Evolutionary conservation across 2,888 invertebrate species (phyloP).

Genomic region (Meiosimyza platycephala): DNA sequence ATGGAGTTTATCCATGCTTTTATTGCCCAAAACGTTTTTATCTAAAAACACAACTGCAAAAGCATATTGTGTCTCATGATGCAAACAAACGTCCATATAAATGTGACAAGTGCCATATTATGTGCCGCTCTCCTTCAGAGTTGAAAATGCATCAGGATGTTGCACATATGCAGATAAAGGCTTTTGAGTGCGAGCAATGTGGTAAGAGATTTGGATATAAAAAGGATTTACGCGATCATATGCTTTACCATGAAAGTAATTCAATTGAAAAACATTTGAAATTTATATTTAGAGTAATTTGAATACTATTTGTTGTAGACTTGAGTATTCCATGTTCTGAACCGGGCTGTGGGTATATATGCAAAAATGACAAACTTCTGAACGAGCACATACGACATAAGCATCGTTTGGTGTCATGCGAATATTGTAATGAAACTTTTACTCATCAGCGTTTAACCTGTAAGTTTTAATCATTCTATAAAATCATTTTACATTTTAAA

Average conservation of each 20-base stretch:
- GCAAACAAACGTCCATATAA: slow-evolving; percentile 39
- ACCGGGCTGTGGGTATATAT: slow-evolving; percentile 43
- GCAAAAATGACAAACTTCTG: slow-evolving; percentile 45
- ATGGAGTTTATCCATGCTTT: slow-evolving; percentile 44
- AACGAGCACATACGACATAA: slow-evolving; percentile 47
- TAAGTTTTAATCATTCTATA: slow-evolving; percentile 22
- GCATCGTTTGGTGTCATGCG: slow-evolving; percentile 47
- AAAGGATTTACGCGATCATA: slow-evolving; percentile 47
- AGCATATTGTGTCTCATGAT: slow-evolving; percentile 47
- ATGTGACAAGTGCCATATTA: slow-evolving; percentile 42
- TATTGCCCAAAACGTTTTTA: slow-evolving; percentile 47
- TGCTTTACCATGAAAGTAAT: slow-evolving; percentile 45
- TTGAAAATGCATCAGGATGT: slow-evolving; percentile 46
- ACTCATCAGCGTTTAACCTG: slow-evolving; percentile 44
- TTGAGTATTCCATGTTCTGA: slow-evolving; percentile 42
- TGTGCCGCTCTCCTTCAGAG: slow-evolving; percentile 43
- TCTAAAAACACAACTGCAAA: slow-evolving; percentile 43
- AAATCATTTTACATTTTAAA: neutral
- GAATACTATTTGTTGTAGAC: slow-evolving; percentile 33
- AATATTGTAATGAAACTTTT: slow-evolving; percentile 46
- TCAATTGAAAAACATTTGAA: neutral
- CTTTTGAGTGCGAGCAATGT: slow-evolving; percentile 46
- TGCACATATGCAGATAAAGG: slow-evolving; percentile 45
- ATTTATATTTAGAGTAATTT: slow-evolving; percentile 1
- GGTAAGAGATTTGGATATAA: slow-evolving; percentile 48